A percentile compares a stretch with the other conserved stretches of the same genome.
These are phyloP conservation scores for Paragorgia papillata DNA, from an alignment of 92 coral and sea anemone genomes.

Conservation along the genomic window DNA sequence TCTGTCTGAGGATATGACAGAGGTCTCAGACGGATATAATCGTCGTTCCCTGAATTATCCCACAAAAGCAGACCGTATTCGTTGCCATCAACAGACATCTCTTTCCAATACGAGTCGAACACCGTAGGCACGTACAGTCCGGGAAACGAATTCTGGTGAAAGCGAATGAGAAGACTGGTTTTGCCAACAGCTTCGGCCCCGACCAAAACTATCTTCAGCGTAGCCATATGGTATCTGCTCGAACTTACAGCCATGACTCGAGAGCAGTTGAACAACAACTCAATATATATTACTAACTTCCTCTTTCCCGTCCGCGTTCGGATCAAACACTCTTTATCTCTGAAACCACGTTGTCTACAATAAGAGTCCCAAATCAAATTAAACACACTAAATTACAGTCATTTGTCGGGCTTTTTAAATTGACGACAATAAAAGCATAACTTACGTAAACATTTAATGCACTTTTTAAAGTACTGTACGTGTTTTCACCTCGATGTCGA, in stretches of 20 bases:
- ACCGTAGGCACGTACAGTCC: slow-evolving; percentile 36
- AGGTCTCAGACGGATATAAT: slow-evolving; percentile 62
- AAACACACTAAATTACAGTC: too few species aligned
- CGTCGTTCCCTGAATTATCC: slow-evolving; percentile 53
- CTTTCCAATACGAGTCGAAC: slow-evolving; percentile 51
- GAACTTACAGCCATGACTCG: slow-evolving; percentile 40
- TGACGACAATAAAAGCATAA: too few species aligned
- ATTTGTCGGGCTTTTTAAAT: too few species aligned
- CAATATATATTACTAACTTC: too few species aligned
- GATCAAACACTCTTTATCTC: too few species aligned
- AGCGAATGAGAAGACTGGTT: slow-evolving; percentile 74
- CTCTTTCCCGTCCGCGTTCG: too few species aligned
- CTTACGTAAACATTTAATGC: too few species aligned
- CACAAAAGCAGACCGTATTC: slow-evolving; percentile 48
- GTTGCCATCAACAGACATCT: slow-evolving; percentile 49
- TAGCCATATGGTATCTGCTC: slow-evolving; percentile 44
- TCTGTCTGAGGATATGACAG: slow-evolving; percentile 86
- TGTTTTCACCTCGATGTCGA: too few species aligned
- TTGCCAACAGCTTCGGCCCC: slow-evolving; percentile 90
- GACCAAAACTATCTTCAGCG: slow-evolving; percentile 56
- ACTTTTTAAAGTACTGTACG: too few species aligned
- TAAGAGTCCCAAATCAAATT: too few species aligned
- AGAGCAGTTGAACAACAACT: not conserved
- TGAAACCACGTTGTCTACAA: too few species aligned
- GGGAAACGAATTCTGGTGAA: slow-evolving; percentile 39